A percentile compares a stretch with the other conserved stretches of the same genome.
Evolutionary conservation across 2,113 vertebrate species (phyloP).

Genomic region (Zosterops pallidus): DNA sequence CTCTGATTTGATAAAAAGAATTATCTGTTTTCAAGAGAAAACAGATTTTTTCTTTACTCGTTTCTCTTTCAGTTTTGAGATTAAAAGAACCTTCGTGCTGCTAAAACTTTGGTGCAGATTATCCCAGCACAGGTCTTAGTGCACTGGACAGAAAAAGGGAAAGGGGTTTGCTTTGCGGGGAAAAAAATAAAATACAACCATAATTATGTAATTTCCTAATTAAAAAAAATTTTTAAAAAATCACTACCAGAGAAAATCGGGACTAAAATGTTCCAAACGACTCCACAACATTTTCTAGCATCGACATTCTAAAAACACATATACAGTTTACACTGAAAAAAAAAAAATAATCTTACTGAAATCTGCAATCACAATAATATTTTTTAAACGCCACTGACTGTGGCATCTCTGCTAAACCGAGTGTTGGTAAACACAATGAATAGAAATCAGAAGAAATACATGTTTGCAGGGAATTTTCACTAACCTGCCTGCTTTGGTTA

Average conservation of each 20-base stretch:
- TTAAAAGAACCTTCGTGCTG: accelerated
- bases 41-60: too few species aligned
- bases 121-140: background rate
- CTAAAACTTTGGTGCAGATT: background rate
- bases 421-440: background rate
- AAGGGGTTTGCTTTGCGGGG: background rate
- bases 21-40: background rate
- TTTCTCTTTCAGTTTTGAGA: background rate
- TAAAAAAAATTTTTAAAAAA: background rate
- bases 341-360: background rate
- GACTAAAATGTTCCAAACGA: background rate
- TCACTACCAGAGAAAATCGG: background rate
- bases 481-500: slow-evolving; percentile 98
- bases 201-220: background rate
- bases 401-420: background rate
- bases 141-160: background rate
- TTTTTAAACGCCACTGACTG: background rate
- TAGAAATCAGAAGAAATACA: background rate
- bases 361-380: background rate
- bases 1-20: background rate
- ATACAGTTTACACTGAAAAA: background rate
- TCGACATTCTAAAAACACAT: background rate
- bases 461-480: slow-evolving; percentile 23
- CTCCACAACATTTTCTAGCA: background rate
- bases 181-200: background rate